These are phyloP conservation scores for Ennomos erosarius DNA, from an alignment of 2,888 invertebrate species.

Conservation along the genomic window DNA sequence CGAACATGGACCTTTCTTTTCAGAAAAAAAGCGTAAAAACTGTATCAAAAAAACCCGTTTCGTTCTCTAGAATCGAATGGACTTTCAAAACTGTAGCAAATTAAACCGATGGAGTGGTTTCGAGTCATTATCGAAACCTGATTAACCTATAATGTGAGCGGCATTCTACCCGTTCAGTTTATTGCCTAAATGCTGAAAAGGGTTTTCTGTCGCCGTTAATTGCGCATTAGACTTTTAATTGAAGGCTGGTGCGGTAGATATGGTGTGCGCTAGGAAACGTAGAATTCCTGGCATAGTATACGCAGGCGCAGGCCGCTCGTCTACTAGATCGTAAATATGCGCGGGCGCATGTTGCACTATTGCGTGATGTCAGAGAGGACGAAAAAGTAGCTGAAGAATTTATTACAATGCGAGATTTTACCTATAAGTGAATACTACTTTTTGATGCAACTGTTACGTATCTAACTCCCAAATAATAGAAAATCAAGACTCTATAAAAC, in stretches of 20 bases:
- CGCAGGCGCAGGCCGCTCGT: conserved; percentile 42
- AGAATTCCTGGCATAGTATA: conserved; percentile 48
- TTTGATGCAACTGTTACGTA: no score
- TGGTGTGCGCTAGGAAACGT: conserved; percentile 44
- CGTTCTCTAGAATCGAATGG: conserved; percentile 63
- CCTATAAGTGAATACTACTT: no score
- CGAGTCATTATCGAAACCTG: conserved; percentile 51
- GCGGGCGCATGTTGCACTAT: conserved; percentile 34
- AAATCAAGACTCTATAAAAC: no score
- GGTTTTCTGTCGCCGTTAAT: conserved; percentile 38
- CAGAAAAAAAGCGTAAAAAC: conserved; percentile 47
- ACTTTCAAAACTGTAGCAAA: conserved; percentile 64
- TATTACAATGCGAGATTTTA: no score
- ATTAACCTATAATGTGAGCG: conserved; percentile 42
- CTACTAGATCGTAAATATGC: conserved; percentile 55
- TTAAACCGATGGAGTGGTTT: conserved; percentile 51
- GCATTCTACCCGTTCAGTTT: conserved; percentile 31
- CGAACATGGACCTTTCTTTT: conserved; percentile 62
- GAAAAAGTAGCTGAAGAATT: no score
- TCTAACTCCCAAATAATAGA: no score
- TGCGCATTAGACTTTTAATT: conserved; percentile 42
- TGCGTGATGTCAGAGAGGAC: conserved; percentile 3
- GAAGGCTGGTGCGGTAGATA: conserved; percentile 43
- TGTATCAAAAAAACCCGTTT: conserved; percentile 67
- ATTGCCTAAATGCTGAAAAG: conserved; percentile 35